Conservation (phyloP, 1,140 invertebrate genomes). For the Hestina assimilis region DNA sequence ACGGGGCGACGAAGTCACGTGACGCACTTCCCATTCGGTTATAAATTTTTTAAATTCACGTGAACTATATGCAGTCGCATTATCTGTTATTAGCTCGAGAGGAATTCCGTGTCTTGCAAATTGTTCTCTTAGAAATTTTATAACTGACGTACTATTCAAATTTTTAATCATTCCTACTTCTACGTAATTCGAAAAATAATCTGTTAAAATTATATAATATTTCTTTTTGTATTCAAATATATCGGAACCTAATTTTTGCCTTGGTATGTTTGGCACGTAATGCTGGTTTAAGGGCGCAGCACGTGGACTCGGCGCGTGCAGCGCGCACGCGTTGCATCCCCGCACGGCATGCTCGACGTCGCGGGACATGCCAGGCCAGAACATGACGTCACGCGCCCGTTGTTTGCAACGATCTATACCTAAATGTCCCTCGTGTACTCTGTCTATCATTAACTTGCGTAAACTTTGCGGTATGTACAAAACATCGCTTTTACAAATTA, state of each 20-base stretch:
- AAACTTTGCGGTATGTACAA: slow-evolving; percentile 43
- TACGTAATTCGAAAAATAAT: slow-evolving; percentile 21
- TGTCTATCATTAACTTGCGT: slow-evolving; percentile 40
- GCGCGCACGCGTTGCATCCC: slow-evolving; percentile 31
- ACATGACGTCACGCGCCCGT: slow-evolving; percentile 24
- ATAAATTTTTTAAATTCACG: slow-evolving; percentile 10
- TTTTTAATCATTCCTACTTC: slow-evolving; percentile 6
- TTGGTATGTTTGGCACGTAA: too few species aligned
- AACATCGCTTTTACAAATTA: slow-evolving; percentile 44
- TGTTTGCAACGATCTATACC: slow-evolving; percentile 44
- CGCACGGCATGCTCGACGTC: neutral
- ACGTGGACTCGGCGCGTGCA: neutral
- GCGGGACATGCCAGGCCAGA: neutral
- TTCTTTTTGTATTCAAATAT: too few species aligned
- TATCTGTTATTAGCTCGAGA: slow-evolving; percentile 10
- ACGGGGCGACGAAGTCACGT: slow-evolving; percentile 23
- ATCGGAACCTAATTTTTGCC: too few species aligned
- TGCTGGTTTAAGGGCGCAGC: too few species aligned
- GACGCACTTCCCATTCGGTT: slow-evolving; percentile 8
- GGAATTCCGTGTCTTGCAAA: slow-evolving; percentile 22
- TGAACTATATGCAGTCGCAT: slow-evolving; percentile 6
- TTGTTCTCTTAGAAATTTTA: slow-evolving; percentile 13
- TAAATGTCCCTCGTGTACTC: slow-evolving; percentile 49
- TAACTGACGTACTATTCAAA: slow-evolving; percentile 5
- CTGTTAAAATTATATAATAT: neutral